Conservation (phyloP, 2,888 invertebrate genomes). For the Drosophila peninsularis region DNA sequence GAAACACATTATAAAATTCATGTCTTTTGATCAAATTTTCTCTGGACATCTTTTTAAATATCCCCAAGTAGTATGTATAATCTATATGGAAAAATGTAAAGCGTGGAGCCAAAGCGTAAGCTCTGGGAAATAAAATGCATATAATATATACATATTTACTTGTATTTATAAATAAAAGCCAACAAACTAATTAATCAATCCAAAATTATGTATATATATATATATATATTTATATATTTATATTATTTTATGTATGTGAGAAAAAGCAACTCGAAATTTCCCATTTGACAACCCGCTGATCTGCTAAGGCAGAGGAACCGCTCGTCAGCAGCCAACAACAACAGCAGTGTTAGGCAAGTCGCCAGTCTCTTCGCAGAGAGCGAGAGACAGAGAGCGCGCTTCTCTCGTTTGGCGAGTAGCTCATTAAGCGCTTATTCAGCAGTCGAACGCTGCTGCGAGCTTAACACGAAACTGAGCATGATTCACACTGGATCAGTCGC, state of each 20-base stretch:
- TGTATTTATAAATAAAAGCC: not conserved
- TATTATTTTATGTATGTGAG: too few relatives aligned
- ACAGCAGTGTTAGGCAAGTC: not conserved
- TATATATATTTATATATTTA: too few relatives aligned
- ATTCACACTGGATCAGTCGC: constrained; percentile 38
- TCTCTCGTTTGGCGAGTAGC: not conserved
- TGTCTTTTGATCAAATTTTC: not conserved
- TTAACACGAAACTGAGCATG: constrained; percentile 21
- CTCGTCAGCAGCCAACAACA: not conserved
- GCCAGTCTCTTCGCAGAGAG: not conserved
- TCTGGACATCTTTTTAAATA: not conserved
- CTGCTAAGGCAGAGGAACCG: not conserved
- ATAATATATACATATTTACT: not conserved
- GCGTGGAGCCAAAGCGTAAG: not conserved
- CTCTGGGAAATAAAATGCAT: not conserved
- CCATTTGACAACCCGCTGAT: constrained; percentile 7
- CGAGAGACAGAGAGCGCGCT: not conserved
- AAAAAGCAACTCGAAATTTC: not conserved
- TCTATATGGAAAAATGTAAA: not conserved
- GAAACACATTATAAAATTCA: not conserved
- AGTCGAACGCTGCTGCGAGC: constrained; percentile 3
- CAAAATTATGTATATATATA: not conserved
- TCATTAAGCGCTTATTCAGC: constrained; percentile 39
- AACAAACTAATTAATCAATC: not conserved
- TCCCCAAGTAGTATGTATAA: not conserved